phyloP scores from a whole-genome alignment of 30 jellyfish, hydroid and myxozoan species.

The Pelagia noctiluca region DNA sequence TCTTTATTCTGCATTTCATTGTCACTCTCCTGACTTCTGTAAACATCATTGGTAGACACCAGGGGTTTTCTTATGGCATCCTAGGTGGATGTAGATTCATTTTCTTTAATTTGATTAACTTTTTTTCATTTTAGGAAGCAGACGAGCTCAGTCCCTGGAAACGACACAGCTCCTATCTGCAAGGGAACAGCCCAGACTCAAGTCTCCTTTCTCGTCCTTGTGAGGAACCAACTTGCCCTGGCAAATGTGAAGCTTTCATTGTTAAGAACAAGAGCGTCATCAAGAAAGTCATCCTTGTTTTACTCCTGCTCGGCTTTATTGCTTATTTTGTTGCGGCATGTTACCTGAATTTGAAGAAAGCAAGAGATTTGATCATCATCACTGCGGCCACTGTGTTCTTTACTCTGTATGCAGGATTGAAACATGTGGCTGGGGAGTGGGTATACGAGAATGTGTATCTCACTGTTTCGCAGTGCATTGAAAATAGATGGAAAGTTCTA shows the following conservation, averaged over 20 bases:
- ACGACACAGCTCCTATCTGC: conserved; percentile 30
- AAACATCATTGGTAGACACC: too few relatives aligned
- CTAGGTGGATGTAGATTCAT: too few relatives aligned
- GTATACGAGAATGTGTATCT: conserved; percentile 7
- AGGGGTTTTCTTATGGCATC: too few relatives aligned
- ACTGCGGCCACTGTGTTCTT: conserved; percentile 58
- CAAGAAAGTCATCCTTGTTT: conserved; percentile 1
- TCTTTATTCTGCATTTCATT: too few relatives aligned
- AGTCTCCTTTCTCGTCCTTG: conserved; percentile 11
- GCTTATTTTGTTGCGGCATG: conserved; percentile 71
- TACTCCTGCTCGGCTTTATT: conserved; percentile 16
- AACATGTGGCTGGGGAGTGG: conserved; percentile 59
- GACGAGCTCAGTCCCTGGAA: not conserved
- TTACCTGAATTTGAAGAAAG: conserved; percentile 64
- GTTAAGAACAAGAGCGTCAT: conserved; percentile 41
- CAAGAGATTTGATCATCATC: conserved; percentile 69
- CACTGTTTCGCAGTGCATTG: conserved; percentile 24
- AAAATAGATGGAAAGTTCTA: conserved; percentile 48
- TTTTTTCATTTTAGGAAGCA: not conserved
- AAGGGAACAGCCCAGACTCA: conserved; percentile 13
- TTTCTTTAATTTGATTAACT: too few relatives aligned
- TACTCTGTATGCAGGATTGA: conserved; percentile 42
- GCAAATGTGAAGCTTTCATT: conserved; percentile 26
- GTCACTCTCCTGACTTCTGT: too few relatives aligned
- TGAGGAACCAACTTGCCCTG: conserved; percentile 14